These are phyloP conservation scores for Pilophorus perplexus DNA, from an alignment of 2,888 invertebrate species.

Conservation along the genomic window DNA sequence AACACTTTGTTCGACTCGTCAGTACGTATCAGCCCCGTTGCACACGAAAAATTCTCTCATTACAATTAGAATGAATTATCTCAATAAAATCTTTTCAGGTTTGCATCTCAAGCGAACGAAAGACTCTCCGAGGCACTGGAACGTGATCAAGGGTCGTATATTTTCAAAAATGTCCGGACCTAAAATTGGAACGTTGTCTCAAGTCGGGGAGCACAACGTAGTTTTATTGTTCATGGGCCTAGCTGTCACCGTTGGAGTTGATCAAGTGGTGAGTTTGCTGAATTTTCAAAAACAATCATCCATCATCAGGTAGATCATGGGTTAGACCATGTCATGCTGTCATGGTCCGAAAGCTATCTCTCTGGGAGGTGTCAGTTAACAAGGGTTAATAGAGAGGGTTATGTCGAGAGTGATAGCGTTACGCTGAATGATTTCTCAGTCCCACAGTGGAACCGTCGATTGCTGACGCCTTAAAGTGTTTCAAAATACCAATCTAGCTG, in stretches of 20 bases:
- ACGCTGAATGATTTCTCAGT: too few relatives aligned
- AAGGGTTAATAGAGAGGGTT: too few relatives aligned
- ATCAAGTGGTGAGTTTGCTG: conserved; percentile 52
- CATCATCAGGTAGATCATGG: too few relatives aligned
- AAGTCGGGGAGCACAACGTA: conserved; percentile 59
- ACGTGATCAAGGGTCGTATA: conserved; percentile 59
- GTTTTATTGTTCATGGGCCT: conserved; percentile 55
- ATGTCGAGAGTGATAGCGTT: too few relatives aligned
- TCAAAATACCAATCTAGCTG: too few relatives aligned
- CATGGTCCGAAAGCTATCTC: too few relatives aligned
- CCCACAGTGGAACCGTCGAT: too few relatives aligned
- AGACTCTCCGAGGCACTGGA: conserved; percentile 53
- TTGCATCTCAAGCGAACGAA: conserved; percentile 52
- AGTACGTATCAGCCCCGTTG: conserved; percentile 29
- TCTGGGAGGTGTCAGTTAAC: too few relatives aligned
- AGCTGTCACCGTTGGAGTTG: conserved; percentile 53
- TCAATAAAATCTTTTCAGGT: conserved; percentile 49
- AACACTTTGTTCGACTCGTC: conserved; percentile 45
- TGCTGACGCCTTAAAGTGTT: too few relatives aligned
- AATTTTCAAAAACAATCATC: not conserved
- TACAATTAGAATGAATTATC: not conserved
- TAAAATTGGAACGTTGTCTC: conserved; percentile 58
- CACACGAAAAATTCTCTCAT: not conserved
- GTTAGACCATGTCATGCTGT: too few relatives aligned
- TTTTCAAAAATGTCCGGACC: conserved; percentile 60